Evolutionary conservation across 2,888 invertebrate genomes (phyloP), one percentile per base, ranked within the genome.

Genomic region (Athalia rosae): DNA sequence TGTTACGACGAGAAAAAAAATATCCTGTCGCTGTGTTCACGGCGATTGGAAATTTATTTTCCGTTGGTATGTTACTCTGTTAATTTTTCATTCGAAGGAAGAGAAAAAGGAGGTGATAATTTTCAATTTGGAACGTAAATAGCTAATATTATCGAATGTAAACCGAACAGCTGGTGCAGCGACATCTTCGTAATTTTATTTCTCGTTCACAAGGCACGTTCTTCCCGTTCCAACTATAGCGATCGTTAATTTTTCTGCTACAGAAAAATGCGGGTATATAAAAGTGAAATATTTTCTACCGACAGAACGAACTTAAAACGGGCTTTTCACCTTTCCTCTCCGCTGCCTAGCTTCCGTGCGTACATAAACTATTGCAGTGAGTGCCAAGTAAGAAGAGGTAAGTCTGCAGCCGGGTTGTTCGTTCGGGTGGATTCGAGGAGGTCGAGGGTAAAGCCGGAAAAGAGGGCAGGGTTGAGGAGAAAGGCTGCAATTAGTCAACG

Each of bases 401-500:
- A 43, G 71, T 71, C 56, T 71, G n/a, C 28, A 53, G 4, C n/a
- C 53, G 71, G 58, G 11, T 67, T 48, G 67, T 48, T 53, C 50
- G 50, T 9, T 53, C n/a, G 67, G 62, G 50, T 50, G 53, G 50
- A 56, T 71, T 58, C 71, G 45, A 71, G 71, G 71, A 56, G 56
- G 71, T 71, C 58, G 71, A 63, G 76, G 58, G 28, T 28, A 28
- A 28, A 28, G 28, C 28, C 28, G 50, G 63, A 76, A 63, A 41
- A 64, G 64, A 53, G 76, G 50, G 9, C 13, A 45, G 41, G 50
- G 13, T 58, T 13, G 63, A 56, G 76, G 76, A n/a, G 63, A 50
- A 76, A 47, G 63, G 58, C 63, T 66, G 64, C 66, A 76, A 76
- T 76, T 76, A 76, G 76, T 76, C 64, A 66, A 63, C 76, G 47